Percentiles rank a stretch among this genome's conserved stretches.
These are phyloP conservation scores for Dichetophora obliterata DNA, from an alignment of 2,888 invertebrate species.

Conservation along the genomic window DNA sequence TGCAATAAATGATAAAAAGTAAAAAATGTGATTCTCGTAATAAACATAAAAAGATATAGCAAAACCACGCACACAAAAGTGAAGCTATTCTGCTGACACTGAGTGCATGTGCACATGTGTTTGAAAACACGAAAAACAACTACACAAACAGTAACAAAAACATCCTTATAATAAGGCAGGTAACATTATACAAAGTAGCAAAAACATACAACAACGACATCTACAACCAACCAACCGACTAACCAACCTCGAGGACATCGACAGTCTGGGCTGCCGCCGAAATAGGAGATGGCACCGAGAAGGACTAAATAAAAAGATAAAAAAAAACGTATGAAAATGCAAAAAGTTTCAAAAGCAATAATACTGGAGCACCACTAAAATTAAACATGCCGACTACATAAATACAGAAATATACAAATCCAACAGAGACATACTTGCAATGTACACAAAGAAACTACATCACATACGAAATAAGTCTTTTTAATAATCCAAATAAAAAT, in stretches of 20 bases:
- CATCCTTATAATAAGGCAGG: neutral
- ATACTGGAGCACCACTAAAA: slow-evolving; percentile 3
- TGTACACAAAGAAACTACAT: no score
- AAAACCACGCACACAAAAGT: no score
- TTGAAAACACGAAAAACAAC: neutral
- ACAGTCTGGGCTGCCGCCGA: neutral
- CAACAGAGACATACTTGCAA: neutral
- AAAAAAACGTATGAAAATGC: neutral
- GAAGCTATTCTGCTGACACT: no score
- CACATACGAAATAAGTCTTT: no score
- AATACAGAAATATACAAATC: neutral
- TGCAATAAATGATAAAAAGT: no score
- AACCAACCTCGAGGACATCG: slow-evolving; percentile 4
- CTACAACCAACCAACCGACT: neutral
- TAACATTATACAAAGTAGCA: neutral
- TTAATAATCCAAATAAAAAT: no score
- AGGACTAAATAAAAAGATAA: neutral
- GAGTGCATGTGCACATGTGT: no score
- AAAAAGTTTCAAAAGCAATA: slow-evolving; percentile 8
- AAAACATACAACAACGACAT: neutral
- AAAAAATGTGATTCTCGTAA: no score
- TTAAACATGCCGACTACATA: neutral
- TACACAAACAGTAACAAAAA: neutral
- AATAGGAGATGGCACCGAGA: neutral
- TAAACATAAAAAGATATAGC: no score